These are phyloP conservation scores for Danaus plexippus DNA, from an alignment of 1,140 invertebrate species.

Conservation along the genomic window DNA sequence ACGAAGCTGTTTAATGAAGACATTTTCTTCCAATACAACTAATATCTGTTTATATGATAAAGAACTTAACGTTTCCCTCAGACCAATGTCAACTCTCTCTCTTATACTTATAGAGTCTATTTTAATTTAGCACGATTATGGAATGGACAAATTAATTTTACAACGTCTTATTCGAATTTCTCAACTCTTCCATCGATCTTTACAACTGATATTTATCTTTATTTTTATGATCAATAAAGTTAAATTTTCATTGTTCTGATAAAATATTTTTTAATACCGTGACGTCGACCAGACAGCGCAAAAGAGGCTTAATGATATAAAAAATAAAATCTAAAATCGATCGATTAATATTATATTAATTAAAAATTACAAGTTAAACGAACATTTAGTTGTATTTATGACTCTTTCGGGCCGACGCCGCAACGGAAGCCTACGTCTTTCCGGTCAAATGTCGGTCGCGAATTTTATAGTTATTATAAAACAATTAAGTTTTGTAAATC, in stretches of 20 bases:
- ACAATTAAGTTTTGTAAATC: too few species aligned
- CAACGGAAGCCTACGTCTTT: conserved; percentile 13
- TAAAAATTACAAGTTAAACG: conserved; percentile 24
- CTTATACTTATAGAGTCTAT: background rate
- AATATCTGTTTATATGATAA: conserved; percentile 27
- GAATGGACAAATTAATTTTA: conserved; percentile 23
- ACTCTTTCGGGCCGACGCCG: conserved; percentile 20
- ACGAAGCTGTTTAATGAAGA: conserved; percentile 30
- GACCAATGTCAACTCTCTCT: conserved; percentile 6
- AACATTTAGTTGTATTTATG: conserved; percentile 20
- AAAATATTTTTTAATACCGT: background rate
- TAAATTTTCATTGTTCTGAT: conserved; percentile 8
- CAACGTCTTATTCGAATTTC: conserved; percentile 24
- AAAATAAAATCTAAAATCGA: conserved; percentile 6
- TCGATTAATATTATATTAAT: conserved; percentile 16
- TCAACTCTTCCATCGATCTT: conserved; percentile 9
- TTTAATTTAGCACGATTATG: conserved; percentile 4
- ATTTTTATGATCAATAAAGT: background rate
- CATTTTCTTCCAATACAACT: conserved; percentile 27
- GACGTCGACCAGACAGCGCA: background rate
- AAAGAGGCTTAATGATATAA: conserved; percentile 5
- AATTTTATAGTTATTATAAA: background rate
- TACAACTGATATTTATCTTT: conserved; percentile 10
- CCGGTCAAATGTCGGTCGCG: conserved; percentile 11
- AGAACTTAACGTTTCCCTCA: conserved; percentile 8